These are phyloP conservation scores for Trachymyrmex cornetzi DNA, from an alignment of 1,140 invertebrate species.

Conservation along the genomic window DNA sequence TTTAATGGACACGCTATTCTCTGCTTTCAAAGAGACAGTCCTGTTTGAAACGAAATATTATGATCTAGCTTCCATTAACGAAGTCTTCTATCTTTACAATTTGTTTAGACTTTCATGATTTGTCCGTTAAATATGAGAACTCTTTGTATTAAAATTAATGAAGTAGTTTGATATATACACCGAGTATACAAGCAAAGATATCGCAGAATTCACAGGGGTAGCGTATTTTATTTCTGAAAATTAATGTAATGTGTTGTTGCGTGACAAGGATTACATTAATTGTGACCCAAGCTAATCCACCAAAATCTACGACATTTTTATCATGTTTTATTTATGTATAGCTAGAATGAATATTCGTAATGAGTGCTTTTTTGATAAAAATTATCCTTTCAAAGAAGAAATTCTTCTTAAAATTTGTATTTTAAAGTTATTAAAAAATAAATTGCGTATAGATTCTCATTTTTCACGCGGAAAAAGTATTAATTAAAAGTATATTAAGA, in stretches of 20 bases:
- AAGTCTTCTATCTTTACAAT: background rate
- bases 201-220: background rate
- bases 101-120: background rate
- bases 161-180: background rate
- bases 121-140: background rate
- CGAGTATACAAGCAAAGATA: background rate
- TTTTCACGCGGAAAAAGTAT: background rate
- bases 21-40: background rate
- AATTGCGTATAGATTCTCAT: background rate
- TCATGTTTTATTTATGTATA: background rate
- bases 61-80: background rate
- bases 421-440: background rate
- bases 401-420: background rate
- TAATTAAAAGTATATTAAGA: background rate
- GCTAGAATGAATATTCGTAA: background rate
- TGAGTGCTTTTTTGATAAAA: background rate
- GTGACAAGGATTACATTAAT: constrained; percentile 5
- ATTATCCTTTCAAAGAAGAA: background rate
- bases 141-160: constrained; percentile 5
- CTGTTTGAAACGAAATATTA: background rate
- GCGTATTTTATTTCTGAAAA: background rate
- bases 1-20: background rate
- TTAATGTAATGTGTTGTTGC: constrained; percentile 22
- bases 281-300: background rate
- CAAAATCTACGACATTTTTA: background rate